Conservation (phyloP, 2,797 vertebrate species). For the Amblyopsis hoosieri region DNA sequence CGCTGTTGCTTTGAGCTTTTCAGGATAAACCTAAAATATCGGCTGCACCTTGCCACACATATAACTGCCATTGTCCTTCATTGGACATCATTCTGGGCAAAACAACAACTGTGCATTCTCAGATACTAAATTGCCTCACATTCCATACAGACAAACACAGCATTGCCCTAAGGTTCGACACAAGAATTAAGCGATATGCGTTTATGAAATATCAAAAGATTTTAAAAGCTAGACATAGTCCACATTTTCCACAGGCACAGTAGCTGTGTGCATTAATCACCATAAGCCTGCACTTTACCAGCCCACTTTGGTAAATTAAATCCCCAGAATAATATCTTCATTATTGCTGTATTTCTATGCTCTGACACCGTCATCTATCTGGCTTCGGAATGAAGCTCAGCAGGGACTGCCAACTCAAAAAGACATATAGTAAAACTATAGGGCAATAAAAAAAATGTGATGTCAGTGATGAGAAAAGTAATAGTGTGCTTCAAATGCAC, state of each 20-base stretch:
- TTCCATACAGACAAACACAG: conserved; percentile 8
- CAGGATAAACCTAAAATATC: background rate
- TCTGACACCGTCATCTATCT: conserved; percentile 64
- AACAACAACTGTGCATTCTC: background rate
- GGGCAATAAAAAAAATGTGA: conserved; percentile 75
- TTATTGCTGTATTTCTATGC: conserved; percentile 66
- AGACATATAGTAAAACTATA: conserved; percentile 55
- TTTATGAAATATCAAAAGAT: conserved; percentile 31
- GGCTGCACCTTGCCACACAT: background rate
- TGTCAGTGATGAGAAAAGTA: conserved; percentile 73
- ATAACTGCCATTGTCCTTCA: conserved; percentile 3
- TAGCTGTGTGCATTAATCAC: conserved; percentile 60
- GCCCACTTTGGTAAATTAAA: conserved; percentile 74
- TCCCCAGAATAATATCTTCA: conserved; percentile 67
- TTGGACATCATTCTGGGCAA: conserved; percentile 9
- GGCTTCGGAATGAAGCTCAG: conserved; percentile 47
- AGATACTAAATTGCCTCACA: background rate
- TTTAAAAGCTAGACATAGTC: conserved; percentile 27
- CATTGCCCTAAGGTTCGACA: conserved; percentile 14
- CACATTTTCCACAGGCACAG: conserved; percentile 27
- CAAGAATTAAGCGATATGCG: conserved; percentile 10
- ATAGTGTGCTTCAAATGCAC: conserved; percentile 75
- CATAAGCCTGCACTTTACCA: conserved; percentile 57
- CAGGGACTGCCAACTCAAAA: conserved; percentile 60
- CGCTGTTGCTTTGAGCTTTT: background rate